Evolutionary conservation across 2,113 vertebrate species (phyloP).

Genomic region (Clarias batrachus): DNA sequence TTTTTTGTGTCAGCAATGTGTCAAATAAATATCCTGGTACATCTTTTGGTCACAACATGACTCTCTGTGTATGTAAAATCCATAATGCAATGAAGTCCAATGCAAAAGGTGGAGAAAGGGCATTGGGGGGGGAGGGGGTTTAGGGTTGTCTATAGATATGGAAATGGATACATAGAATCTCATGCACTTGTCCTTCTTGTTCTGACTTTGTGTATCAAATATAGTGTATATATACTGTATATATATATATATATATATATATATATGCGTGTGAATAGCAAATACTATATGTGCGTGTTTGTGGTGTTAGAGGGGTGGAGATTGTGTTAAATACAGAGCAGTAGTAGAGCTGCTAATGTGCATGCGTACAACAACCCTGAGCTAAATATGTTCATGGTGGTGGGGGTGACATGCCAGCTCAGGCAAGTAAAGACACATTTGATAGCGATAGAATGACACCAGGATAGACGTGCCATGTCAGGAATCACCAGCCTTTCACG

Average conservation of each 20-base stretch:
- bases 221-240: conserved; percentile 6
- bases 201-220: background rate
- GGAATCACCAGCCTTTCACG: conserved; percentile 26
- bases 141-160: background rate
- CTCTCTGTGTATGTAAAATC: no score
- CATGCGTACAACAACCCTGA: conserved; percentile 41
- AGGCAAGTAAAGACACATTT: conserved; percentile 49
- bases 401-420: conserved; percentile 37
- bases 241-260: conserved; percentile 20
- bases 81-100: no score
- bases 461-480: conserved; percentile 38
- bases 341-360: conserved; percentile 35
- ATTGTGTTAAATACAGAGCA: conserved; percentile 36
- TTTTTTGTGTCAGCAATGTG: no score
- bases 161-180: background rate
- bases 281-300: background rate
- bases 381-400: conserved; percentile 44
- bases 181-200: background rate
- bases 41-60: no score
- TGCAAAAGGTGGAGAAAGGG: no score
- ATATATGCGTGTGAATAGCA: background rate
- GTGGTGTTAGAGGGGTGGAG: background rate
- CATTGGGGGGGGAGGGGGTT: no score
- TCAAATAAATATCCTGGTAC: no score
- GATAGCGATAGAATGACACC: conserved; percentile 25